Conservation (phyloP, 2,797 vertebrate genomes). For the Phrynocephalus vlangalii region DNA sequence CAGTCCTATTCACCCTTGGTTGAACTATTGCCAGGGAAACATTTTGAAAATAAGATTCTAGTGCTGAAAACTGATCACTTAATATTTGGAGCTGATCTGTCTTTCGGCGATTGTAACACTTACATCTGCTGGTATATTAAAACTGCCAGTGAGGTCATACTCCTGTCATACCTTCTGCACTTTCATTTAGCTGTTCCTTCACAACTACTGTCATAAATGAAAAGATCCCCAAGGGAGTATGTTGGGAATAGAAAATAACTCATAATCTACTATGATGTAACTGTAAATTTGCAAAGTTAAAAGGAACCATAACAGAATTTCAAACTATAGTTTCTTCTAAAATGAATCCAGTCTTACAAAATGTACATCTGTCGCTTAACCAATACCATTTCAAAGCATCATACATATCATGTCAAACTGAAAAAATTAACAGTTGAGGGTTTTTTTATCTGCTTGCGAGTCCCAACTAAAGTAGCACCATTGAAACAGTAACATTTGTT, state of each 20-base stretch:
- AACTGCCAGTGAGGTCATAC: slow-evolving; percentile 60
- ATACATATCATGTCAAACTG: slow-evolving; percentile 58
- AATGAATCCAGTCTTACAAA: slow-evolving; percentile 55
- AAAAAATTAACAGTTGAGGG: slow-evolving; percentile 45
- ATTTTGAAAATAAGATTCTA: slow-evolving; percentile 6
- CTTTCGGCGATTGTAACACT: slow-evolving; percentile 59
- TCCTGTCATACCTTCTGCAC: slow-evolving; percentile 21
- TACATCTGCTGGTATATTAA: slow-evolving; percentile 55
- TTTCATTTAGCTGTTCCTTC: slow-evolving; percentile 56
- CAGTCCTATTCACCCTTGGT: neutral
- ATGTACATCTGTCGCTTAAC: slow-evolving; percentile 48
- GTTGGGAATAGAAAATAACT: slow-evolving; percentile 57
- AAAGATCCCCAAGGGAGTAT: slow-evolving; percentile 40
- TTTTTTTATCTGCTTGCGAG: too few species aligned
- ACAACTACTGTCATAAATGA: slow-evolving; percentile 48
- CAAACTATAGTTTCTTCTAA: slow-evolving; percentile 52
- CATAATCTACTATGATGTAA: slow-evolving; percentile 59
- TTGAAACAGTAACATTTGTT: too few species aligned
- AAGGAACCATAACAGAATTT: slow-evolving; percentile 41
- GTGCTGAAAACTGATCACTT: slow-evolving; percentile 63
- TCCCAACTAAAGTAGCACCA: too few species aligned
- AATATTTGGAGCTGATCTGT: slow-evolving; percentile 62
- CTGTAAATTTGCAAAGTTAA: slow-evolving; percentile 51
- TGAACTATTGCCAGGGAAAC: neutral
- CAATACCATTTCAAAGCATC: slow-evolving; percentile 30